Conservation (phyloP, 2,797 vertebrate genomes). For the Sandelia bainsii region DNA sequence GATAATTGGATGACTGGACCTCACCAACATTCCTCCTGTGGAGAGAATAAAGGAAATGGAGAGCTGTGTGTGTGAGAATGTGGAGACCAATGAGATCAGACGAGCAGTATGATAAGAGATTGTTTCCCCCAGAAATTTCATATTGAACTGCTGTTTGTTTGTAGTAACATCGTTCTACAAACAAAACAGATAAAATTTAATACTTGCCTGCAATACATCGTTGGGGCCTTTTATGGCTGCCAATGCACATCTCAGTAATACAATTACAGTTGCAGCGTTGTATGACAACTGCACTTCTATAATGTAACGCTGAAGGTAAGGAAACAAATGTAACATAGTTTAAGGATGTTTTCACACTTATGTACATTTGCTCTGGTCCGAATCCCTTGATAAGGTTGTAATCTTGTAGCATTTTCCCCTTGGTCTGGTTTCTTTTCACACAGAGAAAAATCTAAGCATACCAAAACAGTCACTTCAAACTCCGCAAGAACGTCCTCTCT, state of each 20-base stretch:
- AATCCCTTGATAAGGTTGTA: no score
- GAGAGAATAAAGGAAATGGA: slow-evolving; percentile 30
- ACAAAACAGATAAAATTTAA: not conserved
- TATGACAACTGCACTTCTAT: not conserved
- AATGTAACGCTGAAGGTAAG: not conserved
- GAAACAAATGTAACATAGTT: not conserved
- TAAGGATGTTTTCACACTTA: no score
- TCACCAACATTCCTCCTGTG: slow-evolving; percentile 17
- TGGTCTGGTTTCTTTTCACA: no score
- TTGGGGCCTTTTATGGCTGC: not conserved
- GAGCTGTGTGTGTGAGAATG: slow-evolving; percentile 14
- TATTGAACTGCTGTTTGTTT: slow-evolving; percentile 11
- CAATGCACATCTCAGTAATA: not conserved
- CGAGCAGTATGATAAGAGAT: slow-evolving; percentile 9
- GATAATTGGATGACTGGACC: slow-evolving; percentile 70
- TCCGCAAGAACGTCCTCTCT: no score
- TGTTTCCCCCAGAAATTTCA: slow-evolving; percentile 10
- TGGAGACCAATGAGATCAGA: slow-evolving; percentile 17
- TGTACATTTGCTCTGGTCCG: no score
- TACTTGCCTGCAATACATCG: not conserved
- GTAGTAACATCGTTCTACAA: not conserved
- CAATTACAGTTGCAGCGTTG: not conserved
- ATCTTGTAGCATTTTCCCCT: no score
- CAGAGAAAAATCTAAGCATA: no score
- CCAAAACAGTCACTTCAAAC: no score